A percentile compares a stretch with the other conserved stretches of the same genome.
phyloP scores from a whole-genome alignment of 1,140 invertebrate species.

The Drepana arcuata region DNA sequence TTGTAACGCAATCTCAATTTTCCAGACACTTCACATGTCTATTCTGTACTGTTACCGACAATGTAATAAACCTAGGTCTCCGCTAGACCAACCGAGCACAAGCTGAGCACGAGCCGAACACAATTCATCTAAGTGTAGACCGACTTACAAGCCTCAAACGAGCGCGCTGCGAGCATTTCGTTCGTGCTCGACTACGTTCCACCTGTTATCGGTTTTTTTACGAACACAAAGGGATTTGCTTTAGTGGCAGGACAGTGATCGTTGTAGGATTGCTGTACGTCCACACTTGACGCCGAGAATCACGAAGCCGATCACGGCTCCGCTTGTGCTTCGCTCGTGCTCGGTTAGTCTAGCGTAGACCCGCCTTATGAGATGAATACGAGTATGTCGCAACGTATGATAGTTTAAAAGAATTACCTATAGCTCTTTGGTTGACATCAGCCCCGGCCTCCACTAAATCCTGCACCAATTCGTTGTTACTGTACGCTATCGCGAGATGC shows the following conservation, averaged over 20 bases:
- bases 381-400: too few relatives aligned
- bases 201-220: neutral
- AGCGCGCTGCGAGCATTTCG: slow-evolving; percentile 3
- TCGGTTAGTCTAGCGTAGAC: too few relatives aligned
- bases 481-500: slow-evolving; percentile 96
- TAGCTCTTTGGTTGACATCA: slow-evolving; percentile 92
- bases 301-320: too few relatives aligned
- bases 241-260: too few relatives aligned
- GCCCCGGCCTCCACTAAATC: slow-evolving; percentile 92
- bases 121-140: slow-evolving; percentile 5
- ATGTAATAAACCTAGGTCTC: neutral
- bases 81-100: neutral
- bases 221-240: slow-evolving; percentile 4
- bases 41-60: too few relatives aligned
- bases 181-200: slow-evolving; percentile 3
- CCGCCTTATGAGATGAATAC: too few relatives aligned
- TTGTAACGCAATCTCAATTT: too few relatives aligned
- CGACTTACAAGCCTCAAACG: slow-evolving; percentile 5
- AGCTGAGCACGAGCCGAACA: slow-evolving; percentile 4
- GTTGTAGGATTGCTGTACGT: too few relatives aligned
- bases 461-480: slow-evolving; percentile 96
- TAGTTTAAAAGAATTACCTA: too few relatives aligned
- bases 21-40: too few relatives aligned
- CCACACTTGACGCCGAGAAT: too few relatives aligned
- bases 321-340: too few relatives aligned